Conservation (phyloP, 2,797 vertebrate species). For the Aphelocoma californica region DNA sequence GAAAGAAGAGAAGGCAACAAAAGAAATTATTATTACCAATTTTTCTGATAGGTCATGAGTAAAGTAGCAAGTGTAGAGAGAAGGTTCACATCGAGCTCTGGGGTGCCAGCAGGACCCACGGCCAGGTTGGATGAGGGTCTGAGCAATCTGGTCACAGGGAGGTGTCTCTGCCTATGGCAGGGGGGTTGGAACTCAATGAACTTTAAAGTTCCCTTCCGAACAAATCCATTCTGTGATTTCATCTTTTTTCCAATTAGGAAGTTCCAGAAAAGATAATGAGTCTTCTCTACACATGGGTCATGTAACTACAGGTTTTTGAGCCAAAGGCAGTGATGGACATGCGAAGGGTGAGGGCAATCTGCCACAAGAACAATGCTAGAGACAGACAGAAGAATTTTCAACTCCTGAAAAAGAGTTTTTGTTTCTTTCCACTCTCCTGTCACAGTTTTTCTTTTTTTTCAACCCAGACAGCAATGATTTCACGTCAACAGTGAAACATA, state of each 20-base stretch:
- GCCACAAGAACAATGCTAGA: not conserved
- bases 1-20: not conserved
- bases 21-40: not conserved
- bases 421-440: not conserved
- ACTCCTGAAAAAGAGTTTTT: not conserved
- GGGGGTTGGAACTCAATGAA: accelerated
- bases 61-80: not conserved
- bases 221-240: not conserved
- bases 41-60: not conserved
- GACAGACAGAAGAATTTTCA: not conserved
- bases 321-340: not conserved
- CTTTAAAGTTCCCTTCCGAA: not conserved
- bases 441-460: not conserved
- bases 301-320: not conserved
- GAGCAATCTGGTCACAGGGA: not conserved
- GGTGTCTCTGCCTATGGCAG: not conserved
- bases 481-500: not conserved
- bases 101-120: not conserved
- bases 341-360: not conserved
- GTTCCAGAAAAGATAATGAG: not conserved
- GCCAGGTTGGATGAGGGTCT: not conserved
- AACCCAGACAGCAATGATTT: not conserved
- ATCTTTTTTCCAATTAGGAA: not conserved
- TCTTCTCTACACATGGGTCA: not conserved
- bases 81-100: not conserved